phyloP scores from a whole-genome alignment of 2,113 vertebrate species.

The Sterna hirundo region DNA sequence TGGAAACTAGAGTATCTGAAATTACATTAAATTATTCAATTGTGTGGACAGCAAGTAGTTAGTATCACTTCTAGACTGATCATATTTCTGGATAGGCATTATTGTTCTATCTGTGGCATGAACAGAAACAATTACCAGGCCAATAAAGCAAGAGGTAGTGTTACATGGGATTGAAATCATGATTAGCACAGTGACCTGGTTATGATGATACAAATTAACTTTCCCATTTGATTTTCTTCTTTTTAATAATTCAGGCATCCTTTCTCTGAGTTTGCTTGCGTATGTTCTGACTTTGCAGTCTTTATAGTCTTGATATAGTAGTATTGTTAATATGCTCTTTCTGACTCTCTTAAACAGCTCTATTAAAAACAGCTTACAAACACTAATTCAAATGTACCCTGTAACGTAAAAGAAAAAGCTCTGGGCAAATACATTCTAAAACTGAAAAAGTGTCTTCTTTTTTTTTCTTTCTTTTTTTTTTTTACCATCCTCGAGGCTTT shows the following conservation, averaged over 20 bases:
- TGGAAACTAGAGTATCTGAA: constrained; percentile 86
- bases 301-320: neutral
- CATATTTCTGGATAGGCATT: constrained; percentile 86
- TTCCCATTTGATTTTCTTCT: constrained; percentile 62
- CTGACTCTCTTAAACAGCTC: neutral
- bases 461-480: neutral
- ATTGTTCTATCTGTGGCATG: constrained; percentile 76
- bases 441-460: neutral
- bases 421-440: neutral
- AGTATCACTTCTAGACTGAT: constrained; percentile 83
- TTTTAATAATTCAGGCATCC: constrained; percentile 80
- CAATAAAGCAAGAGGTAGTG: constrained; percentile 76
- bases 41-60: constrained; percentile 83
- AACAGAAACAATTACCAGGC: constrained; percentile 86
- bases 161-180: constrained; percentile 82
- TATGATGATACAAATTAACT: constrained; percentile 86
- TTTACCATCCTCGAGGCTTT: neutral
- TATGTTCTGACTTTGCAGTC: neutral
- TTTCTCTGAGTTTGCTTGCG: constrained; percentile 11
- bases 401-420: neutral
- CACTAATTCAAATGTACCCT: neutral
- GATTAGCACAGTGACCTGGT: constrained; percentile 75
- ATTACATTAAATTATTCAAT: constrained; percentile 97
- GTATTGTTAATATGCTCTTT: constrained; percentile 16
- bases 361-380: constrained; percentile 15